A percentile compares a stretch with the other conserved stretches of the same genome.
Evolutionary conservation across 2,888 invertebrate species (phyloP).

Genomic region (Yponomeuta plumbellus): DNA sequence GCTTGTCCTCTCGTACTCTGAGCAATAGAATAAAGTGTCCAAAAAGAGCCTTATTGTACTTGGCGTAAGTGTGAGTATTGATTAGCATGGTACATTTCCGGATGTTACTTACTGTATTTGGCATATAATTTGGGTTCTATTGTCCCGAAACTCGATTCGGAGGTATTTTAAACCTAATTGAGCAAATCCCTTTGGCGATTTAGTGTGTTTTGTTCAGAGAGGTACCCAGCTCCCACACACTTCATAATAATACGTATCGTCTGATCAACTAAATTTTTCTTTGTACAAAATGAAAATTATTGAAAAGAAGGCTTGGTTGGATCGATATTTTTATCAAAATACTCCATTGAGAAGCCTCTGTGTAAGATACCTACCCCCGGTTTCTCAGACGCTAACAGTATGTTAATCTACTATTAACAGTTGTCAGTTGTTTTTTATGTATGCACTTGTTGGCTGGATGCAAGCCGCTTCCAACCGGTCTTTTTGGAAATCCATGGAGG

Average conservation of each 20-base stretch:
- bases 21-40: not conserved
- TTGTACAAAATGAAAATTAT: too few relatives aligned
- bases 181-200: not conserved
- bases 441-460: too few relatives aligned
- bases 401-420: too few relatives aligned
- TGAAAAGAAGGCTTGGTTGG: too few relatives aligned
- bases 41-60: not conserved
- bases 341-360: too few relatives aligned
- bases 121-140: constrained; percentile 1
- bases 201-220: not conserved
- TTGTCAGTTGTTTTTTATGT: too few relatives aligned
- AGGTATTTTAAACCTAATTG: not conserved
- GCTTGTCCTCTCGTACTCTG: not conserved
- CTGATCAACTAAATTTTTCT: not conserved
- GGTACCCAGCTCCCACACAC: not conserved
- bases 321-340: too few relatives aligned
- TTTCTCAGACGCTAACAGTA: too few relatives aligned
- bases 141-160: not conserved
- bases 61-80: not conserved
- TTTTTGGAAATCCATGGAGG: too few relatives aligned
- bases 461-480: too few relatives aligned
- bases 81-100: not conserved
- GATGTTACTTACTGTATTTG: not conserved
- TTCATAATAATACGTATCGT: not conserved
- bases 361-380: too few relatives aligned